Conservation (phyloP, 2,113 vertebrate species). For the Chinchilla lanigera region DNA sequence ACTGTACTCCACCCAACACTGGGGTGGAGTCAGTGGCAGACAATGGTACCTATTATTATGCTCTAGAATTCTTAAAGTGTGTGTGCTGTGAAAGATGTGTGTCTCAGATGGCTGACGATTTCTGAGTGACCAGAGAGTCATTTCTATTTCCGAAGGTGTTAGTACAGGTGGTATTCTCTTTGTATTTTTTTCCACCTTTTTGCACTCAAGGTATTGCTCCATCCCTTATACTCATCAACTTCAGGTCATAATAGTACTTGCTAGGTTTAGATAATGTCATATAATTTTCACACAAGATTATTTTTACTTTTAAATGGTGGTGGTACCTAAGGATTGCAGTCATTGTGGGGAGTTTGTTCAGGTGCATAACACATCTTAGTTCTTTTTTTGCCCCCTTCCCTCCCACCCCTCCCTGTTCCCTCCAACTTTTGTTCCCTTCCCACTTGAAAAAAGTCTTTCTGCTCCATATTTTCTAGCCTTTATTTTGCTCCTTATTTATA, state of each 20-base stretch:
- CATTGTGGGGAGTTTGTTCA: too few species aligned
- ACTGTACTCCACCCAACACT: too few species aligned
- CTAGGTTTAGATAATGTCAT: neutral
- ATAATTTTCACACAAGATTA: neutral
- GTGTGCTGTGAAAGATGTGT: neutral
- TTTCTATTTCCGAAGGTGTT: neutral
- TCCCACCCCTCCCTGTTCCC: too few species aligned
- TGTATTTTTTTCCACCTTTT: neutral
- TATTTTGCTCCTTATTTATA: too few species aligned
- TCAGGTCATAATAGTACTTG: neutral
- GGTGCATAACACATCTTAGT: too few species aligned
- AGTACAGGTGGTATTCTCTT: neutral
- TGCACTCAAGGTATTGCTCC: neutral
- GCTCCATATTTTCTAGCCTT: too few species aligned
- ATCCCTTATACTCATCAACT: neutral
- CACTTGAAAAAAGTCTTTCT: too few species aligned
- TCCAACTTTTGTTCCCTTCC: too few species aligned
- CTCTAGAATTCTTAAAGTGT: constrained; percentile 25
- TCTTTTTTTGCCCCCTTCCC: too few species aligned
- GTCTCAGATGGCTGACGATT: neutral
- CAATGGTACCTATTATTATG: neutral
- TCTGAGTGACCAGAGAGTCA: neutral
- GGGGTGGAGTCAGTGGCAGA: neutral
- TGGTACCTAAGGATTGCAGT: too few species aligned
- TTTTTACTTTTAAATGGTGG: neutral